phyloP scores from a whole-genome alignment of 1,140 invertebrate genomes.

The Drosophila equinoxialis region DNA sequence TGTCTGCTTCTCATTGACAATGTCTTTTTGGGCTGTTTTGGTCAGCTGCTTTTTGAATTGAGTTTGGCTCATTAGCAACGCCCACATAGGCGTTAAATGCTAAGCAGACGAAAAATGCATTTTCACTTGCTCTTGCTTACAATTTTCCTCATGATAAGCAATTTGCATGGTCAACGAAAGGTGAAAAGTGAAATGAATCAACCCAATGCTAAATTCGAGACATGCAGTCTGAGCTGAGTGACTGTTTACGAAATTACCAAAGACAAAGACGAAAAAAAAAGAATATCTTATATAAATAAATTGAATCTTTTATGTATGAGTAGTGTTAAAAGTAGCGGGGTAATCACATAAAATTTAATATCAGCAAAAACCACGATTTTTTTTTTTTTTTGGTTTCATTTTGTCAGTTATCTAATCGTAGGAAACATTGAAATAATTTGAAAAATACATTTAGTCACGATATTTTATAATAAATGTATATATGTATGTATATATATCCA shows the following conservation, averaged over 20 bases:
- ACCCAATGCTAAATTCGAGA: conserved; percentile 2
- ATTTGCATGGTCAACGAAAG: conserved; percentile 5
- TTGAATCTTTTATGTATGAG: not conserved
- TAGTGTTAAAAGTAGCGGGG: not conserved
- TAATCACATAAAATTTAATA: not conserved
- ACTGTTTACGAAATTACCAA: not conserved
- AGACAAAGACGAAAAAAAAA: not conserved
- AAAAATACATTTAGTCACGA: conserved; percentile 4
- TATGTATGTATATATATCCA: no score
- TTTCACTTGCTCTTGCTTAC: conserved; percentile 8
- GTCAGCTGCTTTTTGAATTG: conserved; percentile 37
- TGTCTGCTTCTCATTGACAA: conserved; percentile 33
- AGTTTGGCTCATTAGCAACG: conserved; percentile 31
- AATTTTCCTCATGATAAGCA: conserved; percentile 16
- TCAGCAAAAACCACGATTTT: not conserved
- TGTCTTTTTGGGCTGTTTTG: not conserved
- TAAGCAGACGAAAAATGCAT: conserved; percentile 5
- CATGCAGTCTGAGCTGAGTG: conserved; percentile 3
- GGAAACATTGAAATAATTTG: not conserved
- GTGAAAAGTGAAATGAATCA: conserved; percentile 1
- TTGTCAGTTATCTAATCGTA: not conserved
- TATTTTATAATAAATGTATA: not conserved
- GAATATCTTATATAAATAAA: not conserved
- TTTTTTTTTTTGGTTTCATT: not conserved
- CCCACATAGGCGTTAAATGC: conserved; percentile 42